phyloP scores from a whole-genome alignment of 2,113 vertebrate genomes.

The Dasyprocta punctata region DNA sequence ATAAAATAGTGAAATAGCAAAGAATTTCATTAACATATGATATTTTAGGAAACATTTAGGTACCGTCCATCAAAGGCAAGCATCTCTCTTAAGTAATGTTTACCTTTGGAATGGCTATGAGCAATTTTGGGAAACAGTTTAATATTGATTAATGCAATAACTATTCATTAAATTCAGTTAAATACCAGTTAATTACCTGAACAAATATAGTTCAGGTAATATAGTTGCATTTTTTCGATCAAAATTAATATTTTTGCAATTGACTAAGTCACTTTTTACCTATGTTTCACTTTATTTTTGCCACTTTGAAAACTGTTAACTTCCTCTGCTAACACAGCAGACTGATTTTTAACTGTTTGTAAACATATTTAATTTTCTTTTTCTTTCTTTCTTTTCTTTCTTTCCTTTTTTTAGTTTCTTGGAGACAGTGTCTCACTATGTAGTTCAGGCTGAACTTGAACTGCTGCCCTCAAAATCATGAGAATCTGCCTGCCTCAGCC shows the following conservation, averaged over 20 bases:
- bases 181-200: background rate
- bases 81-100: conserved; percentile 49
- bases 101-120: conserved; percentile 22
- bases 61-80: conserved; percentile 21
- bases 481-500: background rate
- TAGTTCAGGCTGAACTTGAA: background rate
- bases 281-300: background rate
- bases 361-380: background rate
- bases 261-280: background rate
- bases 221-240: background rate
- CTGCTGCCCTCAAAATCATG: background rate
- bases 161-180: conserved; percentile 12
- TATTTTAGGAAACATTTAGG: conserved; percentile 60
- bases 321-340: background rate
- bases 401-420: background rate
- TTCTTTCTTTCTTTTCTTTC: too few species aligned
- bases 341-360: background rate
- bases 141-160: conserved; percentile 46
- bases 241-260: background rate
- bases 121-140: conserved; percentile 24
- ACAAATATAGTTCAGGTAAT: background rate
- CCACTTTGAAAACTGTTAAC: background rate
- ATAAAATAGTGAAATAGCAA: conserved; percentile 20
- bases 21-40: conserved; percentile 39
- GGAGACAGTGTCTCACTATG: background rate